Evolutionary conservation across 2,113 vertebrate genomes (phyloP).

Genomic region (Prunella himalayana): DNA sequence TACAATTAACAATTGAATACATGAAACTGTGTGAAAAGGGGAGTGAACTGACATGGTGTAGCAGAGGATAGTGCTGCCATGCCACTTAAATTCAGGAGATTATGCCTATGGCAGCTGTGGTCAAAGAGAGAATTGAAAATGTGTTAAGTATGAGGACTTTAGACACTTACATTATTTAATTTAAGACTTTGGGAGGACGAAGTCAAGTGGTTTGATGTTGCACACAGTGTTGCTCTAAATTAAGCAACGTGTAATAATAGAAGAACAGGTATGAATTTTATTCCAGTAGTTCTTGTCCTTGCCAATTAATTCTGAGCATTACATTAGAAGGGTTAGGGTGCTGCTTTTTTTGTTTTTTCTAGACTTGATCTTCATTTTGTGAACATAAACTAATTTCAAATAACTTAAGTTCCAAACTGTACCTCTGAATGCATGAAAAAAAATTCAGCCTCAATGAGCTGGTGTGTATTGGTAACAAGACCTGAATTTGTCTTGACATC

Average conservation of each 20-base stretch:
- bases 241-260: not conserved
- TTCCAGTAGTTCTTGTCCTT: not conserved
- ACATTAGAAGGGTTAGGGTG: not conserved
- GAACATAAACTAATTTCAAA: not conserved
- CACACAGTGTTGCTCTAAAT: not conserved
- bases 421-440: not conserved
- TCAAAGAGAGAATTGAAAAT: not conserved
- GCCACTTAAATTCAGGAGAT: not conserved
- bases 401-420: not conserved
- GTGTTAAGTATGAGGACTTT: not conserved
- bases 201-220: not conserved
- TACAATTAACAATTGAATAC: not conserved
- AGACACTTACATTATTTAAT: not conserved
- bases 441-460: not conserved
- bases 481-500: conserved; percentile 53
- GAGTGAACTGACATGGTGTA: not conserved
- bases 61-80: not conserved
- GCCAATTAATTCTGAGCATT: not conserved
- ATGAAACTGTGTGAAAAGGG: not conserved
- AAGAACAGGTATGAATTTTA: conserved; percentile 5
- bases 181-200: not conserved
- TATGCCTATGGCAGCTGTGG: not conserved
- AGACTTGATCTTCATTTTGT: not conserved
- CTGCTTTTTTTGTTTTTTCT: not conserved
- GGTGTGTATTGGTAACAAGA: conserved; percentile 14